Evolutionary conservation across 2,797 vertebrate genomes (phyloP), one percentile per base, ranked within the genome.

Genomic region (Xiphorhynchus erythropygius): DNA sequence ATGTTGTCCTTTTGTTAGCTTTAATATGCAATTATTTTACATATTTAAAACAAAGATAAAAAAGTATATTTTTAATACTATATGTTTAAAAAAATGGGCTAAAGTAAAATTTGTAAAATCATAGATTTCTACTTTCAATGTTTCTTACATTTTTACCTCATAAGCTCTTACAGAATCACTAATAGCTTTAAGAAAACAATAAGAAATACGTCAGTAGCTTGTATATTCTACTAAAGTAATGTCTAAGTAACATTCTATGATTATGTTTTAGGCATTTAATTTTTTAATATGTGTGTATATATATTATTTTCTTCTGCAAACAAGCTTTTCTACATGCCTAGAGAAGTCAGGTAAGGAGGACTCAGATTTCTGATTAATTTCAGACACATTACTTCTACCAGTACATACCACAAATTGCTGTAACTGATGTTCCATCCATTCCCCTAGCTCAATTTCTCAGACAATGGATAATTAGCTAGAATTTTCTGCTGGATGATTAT

Each of bases 361-460:
- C 33, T 28, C 35, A 90, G 69, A 76, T 80, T 84, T 87, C 89
- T 84, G 50, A 86, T 49, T 87, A 69, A 90, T 91, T 96, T 96
- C 19, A 67, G 59, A 91, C 83, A 53, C 33, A 93, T 95, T 96
- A 96, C 37, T 90, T 91, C 57, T 95, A 53, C 91, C 75, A 91
- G 68, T 32, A 57, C 64, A 94, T 68, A 84, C 59, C 50, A 84
- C 30, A 49, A 93, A 56, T 87, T 93, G 59, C 23, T 44, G 42
- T 89, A 96, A 97, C 28, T 97, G 95, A 95, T 90, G 89, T 94
- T 97, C 96, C 81, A 89, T 94, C 92, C 79, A 82, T 96, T 97
- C 93, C 19, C 84, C 56, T 60, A 74, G 47, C 46, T 90, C 68
- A 2, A 53, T 78, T 96, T 94, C 84, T 97, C 44, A 28, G 88